Evolutionary conservation across 35 echinoderm and acorn worm species (phyloP).

Genomic region (Amphiura filiformis): DNA sequence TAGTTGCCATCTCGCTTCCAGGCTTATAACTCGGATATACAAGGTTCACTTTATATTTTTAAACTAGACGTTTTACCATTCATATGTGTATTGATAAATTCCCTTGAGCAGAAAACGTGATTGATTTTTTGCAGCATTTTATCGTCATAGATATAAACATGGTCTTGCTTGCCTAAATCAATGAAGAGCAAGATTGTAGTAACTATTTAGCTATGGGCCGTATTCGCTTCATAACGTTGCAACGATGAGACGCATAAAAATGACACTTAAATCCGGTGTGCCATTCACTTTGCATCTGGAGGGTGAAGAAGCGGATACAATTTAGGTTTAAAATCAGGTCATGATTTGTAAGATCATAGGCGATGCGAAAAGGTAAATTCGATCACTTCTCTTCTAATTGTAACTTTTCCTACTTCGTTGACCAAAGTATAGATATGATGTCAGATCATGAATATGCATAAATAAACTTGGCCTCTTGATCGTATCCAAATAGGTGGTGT

Average conservation of each 20-base stretch:
- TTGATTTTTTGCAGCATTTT: slow-evolving; percentile 6
- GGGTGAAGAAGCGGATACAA: too few relatives aligned
- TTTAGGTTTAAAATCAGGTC: too few relatives aligned
- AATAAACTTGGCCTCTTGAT: too few relatives aligned
- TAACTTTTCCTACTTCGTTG: too few relatives aligned
- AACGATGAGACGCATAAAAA: background rate
- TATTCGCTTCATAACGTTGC: background rate
- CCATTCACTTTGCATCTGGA: too few relatives aligned
- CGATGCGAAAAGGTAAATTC: too few relatives aligned
- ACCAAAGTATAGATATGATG: too few relatives aligned
- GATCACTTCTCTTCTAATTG: too few relatives aligned
- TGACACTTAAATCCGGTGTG: too few relatives aligned
- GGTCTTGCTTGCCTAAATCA: background rate
- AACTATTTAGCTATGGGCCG: background rate
- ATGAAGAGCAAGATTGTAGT: background rate
- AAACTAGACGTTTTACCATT: background rate
- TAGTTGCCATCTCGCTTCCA: background rate
- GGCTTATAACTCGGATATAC: background rate
- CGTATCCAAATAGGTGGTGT: too few relatives aligned
- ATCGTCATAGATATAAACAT: slow-evolving; percentile 5
- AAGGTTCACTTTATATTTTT: background rate
- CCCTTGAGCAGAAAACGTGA: background rate
- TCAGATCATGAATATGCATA: too few relatives aligned
- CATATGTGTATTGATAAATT: slow-evolving; percentile 2
- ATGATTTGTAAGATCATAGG: too few relatives aligned